Evolutionary conservation across 2,888 invertebrate genomes (phyloP), one percentile per base, ranked within the genome.

Genomic region (Chelonus formosanus): DNA sequence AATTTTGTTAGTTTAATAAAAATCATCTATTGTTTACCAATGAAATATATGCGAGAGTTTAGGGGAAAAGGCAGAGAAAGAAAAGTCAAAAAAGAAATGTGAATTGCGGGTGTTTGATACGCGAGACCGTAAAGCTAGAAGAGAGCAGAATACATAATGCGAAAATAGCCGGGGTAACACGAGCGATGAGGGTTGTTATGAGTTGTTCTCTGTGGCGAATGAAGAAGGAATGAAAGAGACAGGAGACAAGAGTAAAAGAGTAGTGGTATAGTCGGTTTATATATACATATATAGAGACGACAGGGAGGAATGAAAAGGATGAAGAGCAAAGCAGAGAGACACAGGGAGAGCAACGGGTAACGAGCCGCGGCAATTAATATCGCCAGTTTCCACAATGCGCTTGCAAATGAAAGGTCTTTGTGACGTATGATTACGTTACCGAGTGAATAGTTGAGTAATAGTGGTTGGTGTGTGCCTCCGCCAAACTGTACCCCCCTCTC

Each of bases 391-490:
- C 83, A 84, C 84, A 84, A 84, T 84, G 84, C 83, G 81, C 83
- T 84, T 84, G 84, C 84, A 84, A 84, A 84, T 84, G 84, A 84
- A 84, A 84, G 84, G 83, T 82, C 83, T 84, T 84, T 84, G 84
- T 84, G 84, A 84, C 84, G 84, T 84, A 81, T 84, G 84, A 84
- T 84, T 84, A 83, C 84, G 82, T 82, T 82, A 80, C 79, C 84
- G 80, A 82, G 82, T 84, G 84, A 84, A 84, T 84, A 83, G 81
- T 80, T 84, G 84, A 84, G 81, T 84, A 82, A 84, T 84, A 84
- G 82, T 78, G 79, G 78, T 79, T 73, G 77, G 78, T 70, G 74
- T 76, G 75, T 74, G 75, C 75, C 73, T 74, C 78, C 77, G 72
- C 75, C 78, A 75, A 78, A 79, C 76, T 78, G 68, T 60, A 34